phyloP scores from a whole-genome alignment of 1,140 invertebrate genomes.

The Aphis gossypii region DNA sequence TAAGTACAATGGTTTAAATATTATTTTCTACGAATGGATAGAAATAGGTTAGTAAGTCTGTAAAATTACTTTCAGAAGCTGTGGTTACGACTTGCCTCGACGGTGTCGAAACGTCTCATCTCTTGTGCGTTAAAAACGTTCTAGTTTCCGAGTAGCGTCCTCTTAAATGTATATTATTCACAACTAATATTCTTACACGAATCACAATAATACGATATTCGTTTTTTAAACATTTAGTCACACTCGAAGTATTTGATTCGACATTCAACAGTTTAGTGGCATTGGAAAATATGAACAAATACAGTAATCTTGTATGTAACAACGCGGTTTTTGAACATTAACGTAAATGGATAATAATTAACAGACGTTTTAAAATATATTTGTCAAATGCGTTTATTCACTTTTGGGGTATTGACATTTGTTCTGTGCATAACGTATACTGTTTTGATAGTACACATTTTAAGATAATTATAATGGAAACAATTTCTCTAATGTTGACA shows the following conservation, averaged over 20 bases:
- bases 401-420: background rate
- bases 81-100: too few relatives aligned
- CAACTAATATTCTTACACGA: too few relatives aligned
- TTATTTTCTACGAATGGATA: too few relatives aligned
- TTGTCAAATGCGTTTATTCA: background rate
- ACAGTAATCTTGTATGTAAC: background rate
- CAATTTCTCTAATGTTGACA: background rate
- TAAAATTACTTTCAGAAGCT: too few relatives aligned
- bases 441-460: background rate
- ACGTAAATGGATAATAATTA: background rate
- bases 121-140: too few relatives aligned
- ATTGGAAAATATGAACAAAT: background rate
- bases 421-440: background rate
- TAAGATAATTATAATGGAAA: slow-evolving; percentile 9
- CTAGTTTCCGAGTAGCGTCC: too few relatives aligned
- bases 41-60: too few relatives aligned
- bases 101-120: too few relatives aligned
- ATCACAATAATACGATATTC: background rate
- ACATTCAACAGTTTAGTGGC: background rate
- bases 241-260: background rate
- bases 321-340: background rate
- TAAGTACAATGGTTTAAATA: too few relatives aligned
- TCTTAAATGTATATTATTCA: too few relatives aligned
- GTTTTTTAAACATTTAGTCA: background rate
- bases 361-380: background rate